phyloP scores from a whole-genome alignment of 2,888 invertebrate genomes.

The Fabriciana adippe region DNA sequence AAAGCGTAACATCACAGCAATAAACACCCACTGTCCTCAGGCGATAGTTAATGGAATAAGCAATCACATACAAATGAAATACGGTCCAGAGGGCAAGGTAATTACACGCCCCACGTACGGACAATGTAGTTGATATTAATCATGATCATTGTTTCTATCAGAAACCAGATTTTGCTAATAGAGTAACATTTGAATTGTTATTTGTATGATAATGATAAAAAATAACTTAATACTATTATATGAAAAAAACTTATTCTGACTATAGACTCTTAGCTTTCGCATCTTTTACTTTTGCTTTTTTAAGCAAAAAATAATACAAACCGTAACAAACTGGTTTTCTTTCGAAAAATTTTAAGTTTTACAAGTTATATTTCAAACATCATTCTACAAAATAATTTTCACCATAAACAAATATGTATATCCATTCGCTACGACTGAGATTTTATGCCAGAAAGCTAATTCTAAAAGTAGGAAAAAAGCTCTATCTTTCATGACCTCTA shows the following conservation, averaged over 20 bases:
- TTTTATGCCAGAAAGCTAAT: conserved; percentile 2
- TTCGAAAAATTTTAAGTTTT: too few relatives aligned
- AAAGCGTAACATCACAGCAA: background rate
- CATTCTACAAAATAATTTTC: too few relatives aligned
- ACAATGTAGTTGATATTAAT: conserved; percentile 44
- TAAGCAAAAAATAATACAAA: too few relatives aligned
- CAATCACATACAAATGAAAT: conserved; percentile 43
- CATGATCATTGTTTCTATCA: conserved; percentile 14
- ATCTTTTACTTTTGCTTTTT: too few relatives aligned
- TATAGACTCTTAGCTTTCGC: too few relatives aligned
- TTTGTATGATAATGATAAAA: too few relatives aligned
- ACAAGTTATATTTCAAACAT: too few relatives aligned
- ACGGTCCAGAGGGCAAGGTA: conserved; percentile 44
- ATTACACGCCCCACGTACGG: conserved; percentile 48
- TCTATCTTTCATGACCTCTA: conserved; percentile 19
- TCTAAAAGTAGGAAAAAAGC: background rate
- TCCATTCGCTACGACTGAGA: background rate
- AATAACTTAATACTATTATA: too few relatives aligned
- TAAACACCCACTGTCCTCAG: conserved; percentile 8
- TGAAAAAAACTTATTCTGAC: too few relatives aligned
- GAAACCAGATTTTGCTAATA: background rate
- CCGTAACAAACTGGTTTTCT: too few relatives aligned
- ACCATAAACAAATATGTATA: background rate
- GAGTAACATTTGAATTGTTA: background rate
- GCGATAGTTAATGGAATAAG: conserved; percentile 44